phyloP scores from a whole-genome alignment of 2,113 vertebrate genomes.

The Plectropomus leopardus region DNA sequence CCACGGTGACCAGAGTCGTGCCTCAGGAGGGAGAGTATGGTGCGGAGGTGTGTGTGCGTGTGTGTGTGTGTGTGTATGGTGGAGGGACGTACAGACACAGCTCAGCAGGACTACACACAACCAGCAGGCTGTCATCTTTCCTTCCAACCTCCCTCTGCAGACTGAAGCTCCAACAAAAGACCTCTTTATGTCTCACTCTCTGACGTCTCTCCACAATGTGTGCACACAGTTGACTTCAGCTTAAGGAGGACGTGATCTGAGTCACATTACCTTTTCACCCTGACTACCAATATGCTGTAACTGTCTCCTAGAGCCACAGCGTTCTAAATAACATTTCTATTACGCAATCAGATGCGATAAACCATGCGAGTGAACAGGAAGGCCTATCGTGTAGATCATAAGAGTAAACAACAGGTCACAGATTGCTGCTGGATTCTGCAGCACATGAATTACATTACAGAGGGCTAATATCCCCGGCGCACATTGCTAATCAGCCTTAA shows the following conservation, averaged over 20 bases:
- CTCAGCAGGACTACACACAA: slow-evolving; percentile 57
- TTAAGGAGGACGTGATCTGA: slow-evolving; percentile 21
- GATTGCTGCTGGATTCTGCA: slow-evolving; percentile 39
- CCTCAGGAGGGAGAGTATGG: slow-evolving; percentile 55
- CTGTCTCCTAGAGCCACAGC: not conserved
- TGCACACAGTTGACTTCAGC: slow-evolving; percentile 31
- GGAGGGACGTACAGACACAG: slow-evolving; percentile 39
- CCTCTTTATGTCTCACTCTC: slow-evolving; percentile 48
- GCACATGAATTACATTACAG: slow-evolving; percentile 54
- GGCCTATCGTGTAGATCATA: slow-evolving; percentile 30
- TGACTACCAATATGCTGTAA: slow-evolving; percentile 7
- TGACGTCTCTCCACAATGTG: slow-evolving; percentile 29
- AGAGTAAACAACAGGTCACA: slow-evolving; percentile 38
- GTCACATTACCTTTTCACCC: slow-evolving; percentile 49
- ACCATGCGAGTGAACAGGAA: not conserved
- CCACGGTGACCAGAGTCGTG: slow-evolving; percentile 79
- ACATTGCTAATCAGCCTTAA: slow-evolving; percentile 51
- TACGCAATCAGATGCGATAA: slow-evolving; percentile 25
- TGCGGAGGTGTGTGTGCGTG: slow-evolving; percentile 54
- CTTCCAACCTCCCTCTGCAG: slow-evolving; percentile 52
- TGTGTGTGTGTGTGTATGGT: slow-evolving; percentile 13
- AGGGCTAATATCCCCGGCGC: slow-evolving; percentile 43
- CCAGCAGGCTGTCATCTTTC: slow-evolving; percentile 59
- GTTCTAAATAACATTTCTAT: slow-evolving; percentile 17
- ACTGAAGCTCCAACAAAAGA: slow-evolving; percentile 54